Conservation (phyloP, 2,113 vertebrate genomes). For the Scolopax mira region DNA sequence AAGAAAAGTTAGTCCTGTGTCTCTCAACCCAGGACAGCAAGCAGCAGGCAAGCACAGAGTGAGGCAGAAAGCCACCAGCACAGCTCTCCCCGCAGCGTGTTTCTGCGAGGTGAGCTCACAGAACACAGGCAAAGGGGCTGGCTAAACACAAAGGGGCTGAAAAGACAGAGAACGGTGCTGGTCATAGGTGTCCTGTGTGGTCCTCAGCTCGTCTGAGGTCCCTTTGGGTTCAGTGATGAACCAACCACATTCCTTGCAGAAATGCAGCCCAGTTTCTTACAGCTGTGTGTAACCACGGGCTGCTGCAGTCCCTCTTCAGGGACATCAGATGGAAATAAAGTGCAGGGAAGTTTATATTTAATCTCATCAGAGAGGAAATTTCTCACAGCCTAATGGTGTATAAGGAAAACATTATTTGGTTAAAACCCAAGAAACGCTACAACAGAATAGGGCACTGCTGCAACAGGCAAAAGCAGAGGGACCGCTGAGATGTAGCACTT, state of each 20-base stretch:
- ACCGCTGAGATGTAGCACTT: neutral
- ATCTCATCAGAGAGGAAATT: neutral
- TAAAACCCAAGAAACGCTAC: neutral
- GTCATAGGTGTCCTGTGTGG: accelerated
- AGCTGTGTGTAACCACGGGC: neutral
- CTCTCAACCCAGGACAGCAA: too few relatives aligned
- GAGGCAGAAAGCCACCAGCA: accelerated
- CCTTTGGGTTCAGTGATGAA: neutral
- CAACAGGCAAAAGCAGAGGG: neutral
- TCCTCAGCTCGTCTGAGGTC: neutral
- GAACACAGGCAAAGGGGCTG: neutral
- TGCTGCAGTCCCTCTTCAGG: neutral
- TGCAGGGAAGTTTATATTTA: neutral
- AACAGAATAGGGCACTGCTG: neutral
- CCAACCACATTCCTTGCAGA: neutral
- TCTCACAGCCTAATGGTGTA: neutral
- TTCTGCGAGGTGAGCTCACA: neutral
- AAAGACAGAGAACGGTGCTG: neutral
- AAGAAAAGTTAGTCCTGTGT: too few relatives aligned
- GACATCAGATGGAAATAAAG: neutral
- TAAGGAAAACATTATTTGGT: neutral
- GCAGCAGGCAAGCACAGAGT: neutral
- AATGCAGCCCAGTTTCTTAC: neutral
- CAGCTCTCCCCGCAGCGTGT: neutral
- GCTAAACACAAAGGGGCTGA: neutral